Conservation (phyloP, 1,140 invertebrate species). For the Panulirus ornatus region DNA sequence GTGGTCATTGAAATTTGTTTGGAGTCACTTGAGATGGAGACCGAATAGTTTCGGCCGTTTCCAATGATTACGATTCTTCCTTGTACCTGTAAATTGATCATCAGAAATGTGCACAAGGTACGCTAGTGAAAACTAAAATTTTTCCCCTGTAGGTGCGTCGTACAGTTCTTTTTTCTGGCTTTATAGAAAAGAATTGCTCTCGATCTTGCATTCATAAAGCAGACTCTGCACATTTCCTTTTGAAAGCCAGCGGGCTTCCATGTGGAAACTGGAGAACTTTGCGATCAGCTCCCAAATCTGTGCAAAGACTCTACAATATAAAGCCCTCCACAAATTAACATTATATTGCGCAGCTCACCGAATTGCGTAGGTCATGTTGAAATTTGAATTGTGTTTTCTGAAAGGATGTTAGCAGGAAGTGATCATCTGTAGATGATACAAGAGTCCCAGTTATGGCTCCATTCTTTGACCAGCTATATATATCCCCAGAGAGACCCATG, state of each 20-base stretch:
- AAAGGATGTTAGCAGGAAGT: slow-evolving; percentile 45
- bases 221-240: slow-evolving; percentile 3
- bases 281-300: too few relatives aligned
- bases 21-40: too few relatives aligned
- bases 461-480: slow-evolving; percentile 59
- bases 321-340: not conserved
- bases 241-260: not conserved
- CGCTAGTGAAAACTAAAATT: not conserved
- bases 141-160: not conserved
- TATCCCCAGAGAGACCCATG: slow-evolving; percentile 56
- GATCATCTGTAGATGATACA: slow-evolving; percentile 60
- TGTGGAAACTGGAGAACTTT: too few relatives aligned
- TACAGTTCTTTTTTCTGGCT: not conserved
- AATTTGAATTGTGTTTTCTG: too few relatives aligned
- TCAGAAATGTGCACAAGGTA: not conserved
- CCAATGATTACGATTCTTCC: too few relatives aligned
- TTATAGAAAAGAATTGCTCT: not conserved
- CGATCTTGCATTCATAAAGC: not conserved
- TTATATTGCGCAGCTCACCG: not conserved
- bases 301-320: not conserved
- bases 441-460: slow-evolving; percentile 57
- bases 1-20: too few relatives aligned
- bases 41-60: too few relatives aligned
- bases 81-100: not conserved
- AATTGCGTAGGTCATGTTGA: slow-evolving; percentile 29